A percentile compares a stretch with the other conserved stretches of the same genome.
Conservation (phyloP, 2,888 invertebrate genomes). For the Alsophila aescularia region DNA sequence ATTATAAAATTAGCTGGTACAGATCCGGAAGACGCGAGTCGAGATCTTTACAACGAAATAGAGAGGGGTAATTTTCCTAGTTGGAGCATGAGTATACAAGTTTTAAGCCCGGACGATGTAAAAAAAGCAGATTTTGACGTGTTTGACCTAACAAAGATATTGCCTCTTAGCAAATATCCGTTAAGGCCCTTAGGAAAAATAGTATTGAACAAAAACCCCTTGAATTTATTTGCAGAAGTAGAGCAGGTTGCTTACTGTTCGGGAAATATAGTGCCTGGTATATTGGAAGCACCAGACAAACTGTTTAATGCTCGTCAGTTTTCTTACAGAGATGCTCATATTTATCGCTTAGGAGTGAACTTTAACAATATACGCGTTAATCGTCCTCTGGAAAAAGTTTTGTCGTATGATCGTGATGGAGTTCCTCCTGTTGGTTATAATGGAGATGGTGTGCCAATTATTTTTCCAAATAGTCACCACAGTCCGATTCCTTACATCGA, state of each 20-base stretch:
- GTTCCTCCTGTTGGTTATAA: conserved; percentile 86
- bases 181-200: conserved; percentile 91
- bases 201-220: conserved; percentile 92
- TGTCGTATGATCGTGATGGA: conserved; percentile 94
- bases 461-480: too few relatives aligned
- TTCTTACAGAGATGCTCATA: too few relatives aligned
- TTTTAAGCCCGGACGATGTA: conserved; percentile 91
- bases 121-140: conserved; percentile 95
- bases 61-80: conserved; percentile 87
- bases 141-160: conserved; percentile 94
- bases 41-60: conserved; percentile 94
- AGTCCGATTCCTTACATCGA: too few relatives aligned
- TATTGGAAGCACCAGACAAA: conserved; percentile 94
- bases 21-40: conserved; percentile 94
- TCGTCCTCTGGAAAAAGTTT: conserved; percentile 89
- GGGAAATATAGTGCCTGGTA: conserved; percentile 93
- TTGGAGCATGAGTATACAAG: conserved; percentile 91
- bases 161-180: conserved; percentile 90
- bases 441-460: too few relatives aligned
- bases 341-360: too few relatives aligned
- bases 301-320: conserved; percentile 92
- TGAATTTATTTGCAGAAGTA: conserved; percentile 94
- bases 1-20: conserved; percentile 86
- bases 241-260: conserved; percentile 95
- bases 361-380: conserved; percentile 97